Base-by-base conservation (phyloP, 2,888 invertebrate species). In the Euzophera pinguis region DNA sequence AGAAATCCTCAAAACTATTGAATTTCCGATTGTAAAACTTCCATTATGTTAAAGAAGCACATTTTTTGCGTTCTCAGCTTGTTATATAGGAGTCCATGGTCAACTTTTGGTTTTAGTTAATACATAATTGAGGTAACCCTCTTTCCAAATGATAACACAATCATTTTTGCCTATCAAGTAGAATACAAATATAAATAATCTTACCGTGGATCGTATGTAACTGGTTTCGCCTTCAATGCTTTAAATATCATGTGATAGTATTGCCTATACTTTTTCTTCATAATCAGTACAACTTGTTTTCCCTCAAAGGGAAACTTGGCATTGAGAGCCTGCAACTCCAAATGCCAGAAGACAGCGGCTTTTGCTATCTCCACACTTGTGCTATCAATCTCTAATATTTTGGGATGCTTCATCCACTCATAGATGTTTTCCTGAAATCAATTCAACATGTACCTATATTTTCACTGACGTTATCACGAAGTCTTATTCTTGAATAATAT, bases 181-280 rank as follows among this genome's bases (percentile, higher is more conserved):
- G 5, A 3, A 22, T 22, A 22, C n/a, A 22, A 22, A 22, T 3
- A 22, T 5, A 3, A 3, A 22, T 22, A 3, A 5, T 22, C 55
- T 65, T 71, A 87, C 89, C 89, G 82, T 10, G 89, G 90, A 62
- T 90, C 90, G 57, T 90, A 90, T 50, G 87, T 85, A 1, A 89
- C 73, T 1, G 89, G 81, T 56, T 89, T 89, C 1, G 90, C 90
- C 62, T 89, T 90, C 7, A 90, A 64, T 0, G 84, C 71, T 62
- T 88, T 89, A 63, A 90, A 89, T 63, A 90, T 81, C 88, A 90
- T 89, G 55, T 89, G 86, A 65, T 89, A 90, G 64, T 90, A 90
- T 62, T 86, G 89, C 22, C 89, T 67, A 59, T 90, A 90, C 56
- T 89, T 90, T 59, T 83, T 88, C 71, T 86, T 86, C 90, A 90